These are phyloP conservation scores for Metalampra italica DNA, from an alignment of 2,888 invertebrate genomes.

Conservation along the genomic window DNA sequence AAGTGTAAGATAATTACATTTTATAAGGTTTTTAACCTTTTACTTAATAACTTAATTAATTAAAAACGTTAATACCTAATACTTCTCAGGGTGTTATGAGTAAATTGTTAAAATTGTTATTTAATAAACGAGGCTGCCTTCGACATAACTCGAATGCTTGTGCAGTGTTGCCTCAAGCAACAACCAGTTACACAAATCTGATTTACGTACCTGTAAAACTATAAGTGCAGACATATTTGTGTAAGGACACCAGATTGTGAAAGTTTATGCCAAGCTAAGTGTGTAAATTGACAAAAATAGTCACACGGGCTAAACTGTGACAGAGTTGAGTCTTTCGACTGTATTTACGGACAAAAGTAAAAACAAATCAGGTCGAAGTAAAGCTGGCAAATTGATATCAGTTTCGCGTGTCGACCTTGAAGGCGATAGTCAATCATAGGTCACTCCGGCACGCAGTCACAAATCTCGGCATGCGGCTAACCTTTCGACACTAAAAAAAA, in stretches of 20 bases:
- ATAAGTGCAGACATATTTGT: conserved; percentile 6
- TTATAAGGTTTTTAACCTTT: no score
- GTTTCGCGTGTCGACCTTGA: conserved; percentile 62
- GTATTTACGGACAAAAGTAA: no score
- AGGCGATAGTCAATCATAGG: conserved; percentile 49
- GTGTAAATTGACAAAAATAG: conserved; percentile 29
- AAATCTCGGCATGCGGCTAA: conserved; percentile 23
- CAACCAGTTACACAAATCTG: not conserved
- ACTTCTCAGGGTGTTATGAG: not conserved
- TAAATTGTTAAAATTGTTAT: not conserved
- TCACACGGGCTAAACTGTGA: no score
- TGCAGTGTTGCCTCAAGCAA: conserved; percentile 1
- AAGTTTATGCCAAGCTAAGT: conserved; percentile 22
- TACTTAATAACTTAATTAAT: no score
- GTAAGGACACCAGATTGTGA: conserved; percentile 38
- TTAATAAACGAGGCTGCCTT: not conserved
- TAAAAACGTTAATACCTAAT: no score
- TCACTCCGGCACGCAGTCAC: conserved; percentile 32
- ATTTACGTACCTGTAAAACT: not conserved
- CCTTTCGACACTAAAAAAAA: conserved; percentile 21
- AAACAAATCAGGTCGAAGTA: conserved; percentile 44
- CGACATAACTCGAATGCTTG: not conserved
- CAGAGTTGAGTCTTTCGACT: no score
- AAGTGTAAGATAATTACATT: no score
- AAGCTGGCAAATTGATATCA: conserved; percentile 43